Base-by-base conservation (phyloP, 2,888 invertebrate species). In the Sarcophaga variegata region DNA sequence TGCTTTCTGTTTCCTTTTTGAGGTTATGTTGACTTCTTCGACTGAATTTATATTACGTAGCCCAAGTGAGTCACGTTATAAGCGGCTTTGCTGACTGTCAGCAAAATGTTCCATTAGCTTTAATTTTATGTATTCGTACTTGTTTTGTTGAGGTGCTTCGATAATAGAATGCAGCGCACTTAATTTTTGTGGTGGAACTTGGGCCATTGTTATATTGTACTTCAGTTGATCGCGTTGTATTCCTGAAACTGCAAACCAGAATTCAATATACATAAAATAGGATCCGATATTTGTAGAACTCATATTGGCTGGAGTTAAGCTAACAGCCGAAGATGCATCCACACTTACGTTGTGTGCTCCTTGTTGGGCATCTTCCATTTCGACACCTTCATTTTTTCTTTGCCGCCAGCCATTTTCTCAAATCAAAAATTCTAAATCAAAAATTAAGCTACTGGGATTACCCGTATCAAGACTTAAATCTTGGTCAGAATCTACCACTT, bases 231-330 rank as follows among this genome's bases (percentile, higher is more conserved):
- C 83, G 3, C 27, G 71, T 2, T 49, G 20, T 59, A 37, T 37
- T 37, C 37, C 37, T 37, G 8, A 37, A 3, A 70, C 86, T 0
- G 81, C 83, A 70, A 87, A 81, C 83, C 81, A 83, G 49, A 87
- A 87, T 37, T 83, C 74, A 5, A 81, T 37, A 2, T 81, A 77
- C 77, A 81, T 83, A 22, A 83, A 86, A 45, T 83, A 81, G 0
- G 83, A 79, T 3, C 77, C 82, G 70, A 82, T 86, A 54, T 76
- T 78, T n/a, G 78, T 54, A n/a, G 75, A 22, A 5, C 20, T 76
- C 83, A 86, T 86, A 22, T 49, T 83, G 2, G 86, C 80, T 67
- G 79, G 71, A 64, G 63, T 70, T 45, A 77, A 54, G 47, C 72
- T 66, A 45, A 81, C 74, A n/a, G 60, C 60, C 0, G 74, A 80